phyloP scores from a whole-genome alignment of 2,888 invertebrate species.

The Encarsia formosa region DNA sequence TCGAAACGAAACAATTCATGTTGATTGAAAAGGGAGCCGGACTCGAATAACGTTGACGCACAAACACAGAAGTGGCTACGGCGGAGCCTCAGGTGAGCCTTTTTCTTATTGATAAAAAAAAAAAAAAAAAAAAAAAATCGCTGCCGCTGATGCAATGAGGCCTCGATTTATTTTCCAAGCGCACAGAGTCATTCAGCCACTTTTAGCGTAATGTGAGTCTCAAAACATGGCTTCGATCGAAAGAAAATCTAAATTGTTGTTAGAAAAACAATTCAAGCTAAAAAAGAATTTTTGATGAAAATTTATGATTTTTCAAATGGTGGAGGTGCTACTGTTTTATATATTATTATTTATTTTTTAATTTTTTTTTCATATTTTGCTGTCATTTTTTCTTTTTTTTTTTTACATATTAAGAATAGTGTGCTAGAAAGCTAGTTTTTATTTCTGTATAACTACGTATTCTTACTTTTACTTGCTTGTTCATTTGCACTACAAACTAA shows the following conservation, averaged over 20 bases:
- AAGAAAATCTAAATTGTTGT: constrained; percentile 31
- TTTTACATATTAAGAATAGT: constrained; percentile 36
- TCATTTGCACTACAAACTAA: constrained; percentile 27
- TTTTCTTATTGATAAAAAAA: constrained; percentile 30
- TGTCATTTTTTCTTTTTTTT: constrained; percentile 27
- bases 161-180: constrained; percentile 45
- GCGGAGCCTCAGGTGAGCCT: constrained; percentile 49
- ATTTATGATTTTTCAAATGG: too few species aligned
- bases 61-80: constrained; percentile 41
- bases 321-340: constrained; percentile 21
- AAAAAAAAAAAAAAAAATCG: too few species aligned
- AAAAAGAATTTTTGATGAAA: constrained; percentile 37
- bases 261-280: constrained; percentile 50
- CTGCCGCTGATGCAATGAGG: constrained; percentile 10
- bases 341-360: too few species aligned
- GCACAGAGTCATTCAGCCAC: constrained; percentile 30
- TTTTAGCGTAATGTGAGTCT: constrained; percentile 40
- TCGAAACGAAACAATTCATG: background rate
- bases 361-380: too few species aligned
- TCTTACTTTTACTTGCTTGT: constrained; percentile 21
- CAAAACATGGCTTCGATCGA: constrained; percentile 12
- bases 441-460: constrained; percentile 26
- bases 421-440: constrained; percentile 33
- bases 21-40: constrained; percentile 40
- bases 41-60: constrained; percentile 47